These are phyloP conservation scores for Drosophila prostipennis DNA, from an alignment of 2,888 invertebrate genomes.

Conservation along the genomic window DNA sequence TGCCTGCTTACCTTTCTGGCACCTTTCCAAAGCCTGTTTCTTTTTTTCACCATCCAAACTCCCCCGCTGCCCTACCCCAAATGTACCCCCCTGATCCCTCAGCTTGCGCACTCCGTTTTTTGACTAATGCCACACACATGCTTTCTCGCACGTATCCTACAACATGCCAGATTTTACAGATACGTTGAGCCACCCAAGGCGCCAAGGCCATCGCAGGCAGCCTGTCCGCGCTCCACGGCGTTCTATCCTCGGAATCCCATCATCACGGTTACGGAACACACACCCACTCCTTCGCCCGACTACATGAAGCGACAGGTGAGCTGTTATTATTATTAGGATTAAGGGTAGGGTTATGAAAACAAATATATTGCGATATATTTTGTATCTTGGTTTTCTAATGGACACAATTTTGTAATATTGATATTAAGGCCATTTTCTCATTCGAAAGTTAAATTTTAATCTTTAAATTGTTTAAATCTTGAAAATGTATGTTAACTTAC, in stretches of 20 bases:
- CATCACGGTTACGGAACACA: constrained; percentile 98
- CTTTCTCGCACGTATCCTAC: constrained; percentile 63
- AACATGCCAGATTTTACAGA: constrained; percentile 84
- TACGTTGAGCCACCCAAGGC: constrained; percentile 83
- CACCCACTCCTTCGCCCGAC: constrained; percentile 95
- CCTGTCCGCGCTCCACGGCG: constrained; percentile 79
- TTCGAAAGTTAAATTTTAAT: too few relatives aligned
- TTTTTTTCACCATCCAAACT: constrained; percentile 2
- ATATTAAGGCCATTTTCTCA: too few relatives aligned
- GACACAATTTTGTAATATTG: too few relatives aligned
- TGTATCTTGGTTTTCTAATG: not conserved
- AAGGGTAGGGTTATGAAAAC: not conserved
- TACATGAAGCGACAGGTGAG: constrained; percentile 91
- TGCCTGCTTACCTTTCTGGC: constrained; percentile 26
- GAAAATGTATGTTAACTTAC: too few relatives aligned
- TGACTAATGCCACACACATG: constrained; percentile 68
- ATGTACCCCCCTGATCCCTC: not conserved
- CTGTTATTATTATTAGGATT: not conserved
- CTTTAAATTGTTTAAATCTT: too few relatives aligned
- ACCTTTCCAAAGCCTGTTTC: constrained; percentile 28
- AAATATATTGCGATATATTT: not conserved
- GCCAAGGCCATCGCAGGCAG: constrained; percentile 72
- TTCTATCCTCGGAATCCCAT: constrained; percentile 94
- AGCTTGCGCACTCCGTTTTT: constrained; percentile 62
- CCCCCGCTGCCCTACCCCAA: not conserved